Base-by-base conservation (phyloP, 2,113 vertebrate genomes). In the Marcusenius ussheri region DNA sequence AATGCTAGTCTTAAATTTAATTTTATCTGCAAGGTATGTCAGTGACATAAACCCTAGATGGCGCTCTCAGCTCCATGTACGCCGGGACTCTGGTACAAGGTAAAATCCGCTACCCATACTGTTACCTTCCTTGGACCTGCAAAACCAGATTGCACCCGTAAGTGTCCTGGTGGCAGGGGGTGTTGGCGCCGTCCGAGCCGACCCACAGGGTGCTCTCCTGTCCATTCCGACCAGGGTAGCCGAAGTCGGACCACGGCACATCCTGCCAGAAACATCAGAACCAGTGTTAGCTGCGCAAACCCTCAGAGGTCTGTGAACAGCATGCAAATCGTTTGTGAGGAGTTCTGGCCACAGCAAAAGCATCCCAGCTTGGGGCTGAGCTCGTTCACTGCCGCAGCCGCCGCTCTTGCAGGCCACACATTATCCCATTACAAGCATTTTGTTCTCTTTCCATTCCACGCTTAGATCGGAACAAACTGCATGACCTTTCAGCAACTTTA, bases 41-140 rank as follows among this genome's bases (percentile, higher is more conserved):
- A 31, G 11, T n/a, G n/a, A 31, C 24, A 70, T 31, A 35, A n/a
- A 13, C n/a, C 10, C 66, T 70, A 31, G 27, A 35, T 35, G 66
- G n/a, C 27, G 10, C n/a, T 35, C 66, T 35, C 31, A 39, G 70
- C 15, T 77, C 70, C 5, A 5, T 39, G 31, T 77, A 31, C 0
- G 4, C 70, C 1, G 35, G 70, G 70, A 77, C 83, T 50, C 31
- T 50, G 11, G 9, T 84, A 4, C 42, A 47, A 24, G 46, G 19
- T 46, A 15, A n/a, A 24, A 45, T 88, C 21, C 21, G 45, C 85
- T 11, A 2, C 15, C 35, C n/a, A 0, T 46, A 27, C 90, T 42
- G 53, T 94, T 96, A 99, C 98, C 98, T 97, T 96, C 98, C 98
- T 93, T 99, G 96, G 15, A 99, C 96, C 93, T 99, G 98, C 91